These are phyloP conservation scores for Embidobia sp. DNA, from an alignment of 2,888 invertebrate species.

Conservation along the genomic window DNA sequence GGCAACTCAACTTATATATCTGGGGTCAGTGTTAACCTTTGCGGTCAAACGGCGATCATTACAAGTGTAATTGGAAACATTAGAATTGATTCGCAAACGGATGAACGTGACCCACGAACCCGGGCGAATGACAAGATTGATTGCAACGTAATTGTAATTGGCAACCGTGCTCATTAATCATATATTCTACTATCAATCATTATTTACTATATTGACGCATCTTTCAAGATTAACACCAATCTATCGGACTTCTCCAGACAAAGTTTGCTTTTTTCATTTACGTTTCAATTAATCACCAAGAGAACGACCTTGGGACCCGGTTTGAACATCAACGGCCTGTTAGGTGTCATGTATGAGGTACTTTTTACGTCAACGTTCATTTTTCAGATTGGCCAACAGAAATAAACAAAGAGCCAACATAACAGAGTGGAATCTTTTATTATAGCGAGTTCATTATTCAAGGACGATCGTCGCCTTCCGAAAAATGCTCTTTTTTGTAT, in stretches of 20 bases:
- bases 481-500: too few species aligned
- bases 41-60: constrained; percentile 15
- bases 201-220: constrained; percentile 30
- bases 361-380: too few species aligned
- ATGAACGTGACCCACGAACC: constrained; percentile 55
- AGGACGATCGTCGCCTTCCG: too few species aligned
- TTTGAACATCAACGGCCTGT: too few species aligned
- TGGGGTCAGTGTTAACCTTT: too few species aligned
- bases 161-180: constrained; percentile 63
- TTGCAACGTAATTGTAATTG: constrained; percentile 64
- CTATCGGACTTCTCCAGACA: too few species aligned
- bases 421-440: too few species aligned
- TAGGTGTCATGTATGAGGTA: too few species aligned
- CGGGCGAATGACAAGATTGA: constrained; percentile 59
- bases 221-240: constrained; percentile 36
- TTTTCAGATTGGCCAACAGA: too few species aligned
- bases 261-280: constrained; percentile 21
- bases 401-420: too few species aligned
- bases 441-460: too few species aligned
- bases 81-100: constrained; percentile 49
- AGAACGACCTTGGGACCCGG: neutral
- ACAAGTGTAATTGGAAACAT: constrained; percentile 33
- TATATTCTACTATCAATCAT: constrained; percentile 57
- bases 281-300: constrained; percentile 22
- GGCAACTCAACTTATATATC: too few species aligned